Percentiles rank a stretch among this genome's conserved stretches.
Conservation (phyloP, 2,797 vertebrate species). For the Schizopygopsis pylzovi region DNA sequence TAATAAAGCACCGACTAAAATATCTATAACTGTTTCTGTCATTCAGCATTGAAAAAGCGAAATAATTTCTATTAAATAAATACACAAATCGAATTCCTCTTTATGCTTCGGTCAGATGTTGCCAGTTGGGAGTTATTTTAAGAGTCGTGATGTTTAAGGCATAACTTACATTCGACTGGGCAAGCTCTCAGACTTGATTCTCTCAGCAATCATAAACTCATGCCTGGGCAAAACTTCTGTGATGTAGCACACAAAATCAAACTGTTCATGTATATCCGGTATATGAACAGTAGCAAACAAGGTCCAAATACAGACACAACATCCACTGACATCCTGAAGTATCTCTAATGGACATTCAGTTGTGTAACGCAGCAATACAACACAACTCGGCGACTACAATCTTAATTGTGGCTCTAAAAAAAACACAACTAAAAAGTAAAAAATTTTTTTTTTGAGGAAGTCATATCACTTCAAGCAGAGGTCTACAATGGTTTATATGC, state of each 20-base stretch:
- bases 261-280: constrained; percentile 14
- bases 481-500: constrained; percentile 25
- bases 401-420: neutral
- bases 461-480: constrained; percentile 12
- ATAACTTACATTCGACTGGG: constrained; percentile 54
- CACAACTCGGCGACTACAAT: neutral
- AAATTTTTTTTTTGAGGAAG: no score
- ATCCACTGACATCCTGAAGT: neutral
- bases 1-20: neutral
- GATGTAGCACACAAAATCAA: constrained; percentile 30
- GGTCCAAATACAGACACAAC: constrained; percentile 1
- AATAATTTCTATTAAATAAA: neutral
- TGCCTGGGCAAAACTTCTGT: constrained; percentile 44
- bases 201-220: constrained; percentile 33
- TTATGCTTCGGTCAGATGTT: constrained; percentile 21
- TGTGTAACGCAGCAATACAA: neutral
- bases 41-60: neutral
- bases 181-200: constrained; percentile 46
- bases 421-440: neutral
- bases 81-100: neutral
- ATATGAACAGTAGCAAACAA: constrained; percentile 9
- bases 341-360: neutral
- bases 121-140: constrained; percentile 34
- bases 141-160: constrained; percentile 36
- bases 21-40: neutral